phyloP scores from a whole-genome alignment of 2,113 vertebrate species.

The Nesogale talazaci region DNA sequence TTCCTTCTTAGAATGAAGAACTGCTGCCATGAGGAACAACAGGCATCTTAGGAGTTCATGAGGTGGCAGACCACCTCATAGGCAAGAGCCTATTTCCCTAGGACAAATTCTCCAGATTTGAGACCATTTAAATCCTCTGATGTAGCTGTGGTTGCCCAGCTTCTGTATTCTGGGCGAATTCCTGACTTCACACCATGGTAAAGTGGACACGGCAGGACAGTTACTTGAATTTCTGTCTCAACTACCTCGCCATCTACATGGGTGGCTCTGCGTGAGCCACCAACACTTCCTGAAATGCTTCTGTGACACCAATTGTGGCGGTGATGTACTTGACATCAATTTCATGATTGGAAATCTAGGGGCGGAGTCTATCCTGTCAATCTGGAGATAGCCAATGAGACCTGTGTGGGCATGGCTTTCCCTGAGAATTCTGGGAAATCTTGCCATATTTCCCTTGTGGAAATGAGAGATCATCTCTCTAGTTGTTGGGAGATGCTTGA shows the following conservation, averaged over 20 bases:
- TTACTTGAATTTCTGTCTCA: background rate
- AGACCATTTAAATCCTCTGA: background rate
- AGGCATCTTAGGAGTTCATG: background rate
- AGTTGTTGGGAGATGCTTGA: too few relatives aligned
- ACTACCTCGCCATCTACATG: background rate
- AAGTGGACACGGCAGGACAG: background rate
- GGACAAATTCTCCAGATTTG: background rate
- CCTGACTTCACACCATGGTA: background rate
- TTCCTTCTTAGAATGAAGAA: background rate
- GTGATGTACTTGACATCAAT: too few relatives aligned
- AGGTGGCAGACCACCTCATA: background rate
- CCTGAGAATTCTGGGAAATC: too few relatives aligned
- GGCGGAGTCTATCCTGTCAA: too few relatives aligned
- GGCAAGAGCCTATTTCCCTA: background rate
- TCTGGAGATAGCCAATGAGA: too few relatives aligned
- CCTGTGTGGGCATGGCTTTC: too few relatives aligned
- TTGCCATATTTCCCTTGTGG: too few relatives aligned
- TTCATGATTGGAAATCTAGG: too few relatives aligned
- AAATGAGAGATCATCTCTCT: too few relatives aligned
- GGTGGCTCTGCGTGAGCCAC: background rate
- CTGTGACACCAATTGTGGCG: too few relatives aligned
- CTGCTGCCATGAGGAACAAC: background rate
- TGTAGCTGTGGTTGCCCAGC: background rate
- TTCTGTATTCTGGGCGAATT: background rate
- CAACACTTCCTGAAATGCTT: background rate